Percentiles rank a stretch among this genome's conserved stretches.
Evolutionary conservation across 2,797 vertebrate species (phyloP).

Genomic region (Picus viridis): DNA sequence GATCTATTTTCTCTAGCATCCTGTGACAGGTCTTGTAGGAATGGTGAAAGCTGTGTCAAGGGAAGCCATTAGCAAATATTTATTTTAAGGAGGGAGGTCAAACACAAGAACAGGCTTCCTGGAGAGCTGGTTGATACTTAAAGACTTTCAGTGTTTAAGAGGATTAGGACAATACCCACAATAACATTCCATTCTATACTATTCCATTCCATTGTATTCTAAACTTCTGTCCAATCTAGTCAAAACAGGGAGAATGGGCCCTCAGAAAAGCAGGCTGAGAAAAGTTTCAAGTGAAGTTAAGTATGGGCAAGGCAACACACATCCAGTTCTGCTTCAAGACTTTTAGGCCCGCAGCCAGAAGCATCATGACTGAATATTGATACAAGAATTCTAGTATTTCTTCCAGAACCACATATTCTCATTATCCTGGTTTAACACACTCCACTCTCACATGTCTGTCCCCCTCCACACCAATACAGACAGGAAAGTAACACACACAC

Average conservation of each 20-base stretch:
- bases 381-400: not conserved
- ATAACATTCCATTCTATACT: not conserved
- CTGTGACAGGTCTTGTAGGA: fast-evolving
- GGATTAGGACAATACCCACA: not conserved
- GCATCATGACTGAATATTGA: not conserved
- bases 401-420: not conserved
- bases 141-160: not conserved
- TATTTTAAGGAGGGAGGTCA: not conserved
- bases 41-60: not conserved
- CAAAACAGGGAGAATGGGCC: not conserved
- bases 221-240: too few species aligned
- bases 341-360: not conserved
- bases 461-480: too few species aligned
- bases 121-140: not conserved
- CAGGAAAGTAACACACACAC: too few species aligned
- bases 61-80: not conserved
- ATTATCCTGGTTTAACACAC: too few species aligned
- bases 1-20: not conserved
- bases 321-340: not conserved
- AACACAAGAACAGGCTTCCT: not conserved
- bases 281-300: not conserved
- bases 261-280: not conserved
- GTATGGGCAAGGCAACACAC: not conserved
- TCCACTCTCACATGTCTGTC: too few species aligned
- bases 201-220: too few species aligned